Evolutionary conservation across 2,113 vertebrate species (phyloP).

Genomic region (Telmatochromis sp.): DNA sequence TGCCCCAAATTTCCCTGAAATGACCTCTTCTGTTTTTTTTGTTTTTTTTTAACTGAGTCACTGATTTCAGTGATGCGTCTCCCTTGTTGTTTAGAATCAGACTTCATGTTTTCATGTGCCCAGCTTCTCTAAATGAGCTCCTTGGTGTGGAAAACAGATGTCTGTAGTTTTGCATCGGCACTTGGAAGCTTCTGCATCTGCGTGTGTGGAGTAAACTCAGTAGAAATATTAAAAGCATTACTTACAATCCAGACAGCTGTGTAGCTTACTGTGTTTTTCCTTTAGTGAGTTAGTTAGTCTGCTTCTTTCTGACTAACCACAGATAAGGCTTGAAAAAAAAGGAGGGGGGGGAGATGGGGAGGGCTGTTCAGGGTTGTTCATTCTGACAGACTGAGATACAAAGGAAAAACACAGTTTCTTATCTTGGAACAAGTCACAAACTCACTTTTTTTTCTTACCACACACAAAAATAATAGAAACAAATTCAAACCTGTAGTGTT

Average conservation of each 20-base stretch:
- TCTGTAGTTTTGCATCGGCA: neutral
- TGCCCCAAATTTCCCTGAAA: neutral
- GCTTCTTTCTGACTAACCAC: neutral
- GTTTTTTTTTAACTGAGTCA: neutral
- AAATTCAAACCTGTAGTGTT: neutral
- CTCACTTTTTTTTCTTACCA: neutral
- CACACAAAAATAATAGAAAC: neutral
- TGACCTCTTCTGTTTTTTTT: neutral
- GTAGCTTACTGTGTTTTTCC: neutral
- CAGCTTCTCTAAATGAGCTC: neutral
- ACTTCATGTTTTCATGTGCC: neutral
- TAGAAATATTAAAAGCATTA: neutral
- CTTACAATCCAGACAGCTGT: neutral
- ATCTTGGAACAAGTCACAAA: neutral
- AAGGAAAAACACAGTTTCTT: neutral
- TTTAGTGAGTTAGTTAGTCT: neutral
- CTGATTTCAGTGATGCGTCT: neutral
- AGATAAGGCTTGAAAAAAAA: neutral
- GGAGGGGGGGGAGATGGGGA: accelerated
- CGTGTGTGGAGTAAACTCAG: accelerated
- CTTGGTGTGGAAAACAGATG: neutral
- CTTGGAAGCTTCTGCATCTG: neutral
- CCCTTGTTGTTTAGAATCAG: neutral
- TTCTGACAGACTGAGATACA: neutral
- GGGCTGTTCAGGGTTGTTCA: neutral